A percentile compares a stretch with the other conserved stretches of the same genome.
These are phyloP conservation scores for Tenthredo scrophulariae DNA, from an alignment of 2,888 invertebrate genomes.

Conservation along the genomic window DNA sequence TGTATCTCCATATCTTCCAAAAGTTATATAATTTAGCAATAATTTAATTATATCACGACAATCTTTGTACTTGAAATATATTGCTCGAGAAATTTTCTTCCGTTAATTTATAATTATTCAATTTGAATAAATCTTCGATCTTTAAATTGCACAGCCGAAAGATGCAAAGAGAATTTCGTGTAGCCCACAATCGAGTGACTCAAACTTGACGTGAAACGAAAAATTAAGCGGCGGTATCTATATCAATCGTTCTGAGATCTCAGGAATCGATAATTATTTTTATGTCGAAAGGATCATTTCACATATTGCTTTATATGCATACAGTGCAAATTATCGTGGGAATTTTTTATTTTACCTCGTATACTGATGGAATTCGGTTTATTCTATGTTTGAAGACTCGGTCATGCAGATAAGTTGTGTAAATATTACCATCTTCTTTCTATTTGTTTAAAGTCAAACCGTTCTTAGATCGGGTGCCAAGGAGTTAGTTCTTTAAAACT, in stretches of 20 bases:
- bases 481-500: slow-evolving; percentile 3
- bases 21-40: slow-evolving; percentile 35
- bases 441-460: neutral
- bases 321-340: slow-evolving; percentile 11
- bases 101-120: neutral
- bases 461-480: neutral
- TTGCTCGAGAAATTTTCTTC: neutral
- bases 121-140: neutral
- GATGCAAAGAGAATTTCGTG: neutral
- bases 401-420: slow-evolving; percentile 7
- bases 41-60: slow-evolving; percentile 9
- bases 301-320: neutral
- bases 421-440: slow-evolving; percentile 23
- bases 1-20: slow-evolving; percentile 33
- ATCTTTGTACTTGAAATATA: slow-evolving; percentile 8
- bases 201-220: neutral
- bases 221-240: neutral
- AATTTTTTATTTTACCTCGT: neutral
- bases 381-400: neutral
- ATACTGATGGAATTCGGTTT: neutral
- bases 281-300: neutral
- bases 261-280: neutral
- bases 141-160: neutral
- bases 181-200: neutral
- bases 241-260: neutral